Percentiles rank a stretch among this genome's conserved stretches.
phyloP scores from a whole-genome alignment of 1,140 invertebrate species.

The Temnothorax nylanderi region DNA sequence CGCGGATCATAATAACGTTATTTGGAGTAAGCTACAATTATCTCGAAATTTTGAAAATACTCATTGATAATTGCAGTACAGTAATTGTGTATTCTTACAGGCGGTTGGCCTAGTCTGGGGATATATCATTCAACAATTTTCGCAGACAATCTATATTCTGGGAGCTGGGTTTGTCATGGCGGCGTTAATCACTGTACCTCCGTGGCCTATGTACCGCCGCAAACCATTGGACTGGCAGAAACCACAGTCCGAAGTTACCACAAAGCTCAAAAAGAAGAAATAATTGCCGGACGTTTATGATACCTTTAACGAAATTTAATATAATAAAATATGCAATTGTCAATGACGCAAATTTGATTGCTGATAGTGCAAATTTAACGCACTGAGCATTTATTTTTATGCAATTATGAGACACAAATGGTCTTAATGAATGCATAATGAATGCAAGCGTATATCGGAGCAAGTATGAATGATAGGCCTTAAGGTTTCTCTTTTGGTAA shows the following conservation, averaged over 20 bases:
- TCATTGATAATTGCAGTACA: not conserved
- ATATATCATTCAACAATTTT: slow-evolving; percentile 98
- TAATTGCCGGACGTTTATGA: slow-evolving; percentile 59
- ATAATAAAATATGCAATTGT: not conserved
- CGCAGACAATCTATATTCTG: slow-evolving; percentile 97
- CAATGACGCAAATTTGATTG: not conserved
- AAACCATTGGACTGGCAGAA: slow-evolving; percentile 97
- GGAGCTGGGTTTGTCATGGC: slow-evolving; percentile 95
- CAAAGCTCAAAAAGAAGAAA: slow-evolving; percentile 83
- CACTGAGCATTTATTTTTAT: slow-evolving; percentile 21
- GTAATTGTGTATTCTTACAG: slow-evolving; percentile 77
- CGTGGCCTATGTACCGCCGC: slow-evolving; percentile 96
- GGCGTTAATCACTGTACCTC: slow-evolving; percentile 93
- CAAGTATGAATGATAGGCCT: not conserved
- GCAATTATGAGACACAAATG: slow-evolving; percentile 15
- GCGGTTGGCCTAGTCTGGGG: slow-evolving; percentile 96
- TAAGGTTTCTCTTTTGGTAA: slow-evolving; percentile 24
- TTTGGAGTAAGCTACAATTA: slow-evolving; percentile 89
- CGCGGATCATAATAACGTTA: slow-evolving; percentile 94
- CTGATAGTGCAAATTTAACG: not conserved
- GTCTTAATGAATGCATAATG: not conserved
- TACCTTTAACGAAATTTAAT: slow-evolving; percentile 44
- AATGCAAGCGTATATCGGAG: not conserved
- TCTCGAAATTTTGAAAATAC: not conserved
- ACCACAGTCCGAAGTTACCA: slow-evolving; percentile 82